These are phyloP conservation scores for Hyla sarda DNA, from an alignment of 2,113 vertebrate genomes.

Conservation along the genomic window DNA sequence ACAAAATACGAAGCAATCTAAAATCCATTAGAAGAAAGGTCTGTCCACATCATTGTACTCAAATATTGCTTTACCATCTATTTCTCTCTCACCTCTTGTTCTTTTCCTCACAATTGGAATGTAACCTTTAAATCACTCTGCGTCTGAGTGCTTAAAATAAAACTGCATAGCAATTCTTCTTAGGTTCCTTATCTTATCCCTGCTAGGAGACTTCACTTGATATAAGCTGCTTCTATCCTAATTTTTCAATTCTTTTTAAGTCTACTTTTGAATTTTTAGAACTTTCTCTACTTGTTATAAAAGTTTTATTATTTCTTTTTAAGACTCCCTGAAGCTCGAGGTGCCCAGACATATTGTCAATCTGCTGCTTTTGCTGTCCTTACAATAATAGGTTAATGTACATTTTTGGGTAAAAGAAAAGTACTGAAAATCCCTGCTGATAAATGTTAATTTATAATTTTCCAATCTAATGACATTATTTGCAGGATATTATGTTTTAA, in stretches of 20 bases:
- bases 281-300: conserved; percentile 23
- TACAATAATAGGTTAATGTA: not conserved
- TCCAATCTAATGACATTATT: not conserved
- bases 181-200: conserved; percentile 33
- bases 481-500: not conserved
- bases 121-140: conserved; percentile 42
- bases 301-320: conserved; percentile 24
- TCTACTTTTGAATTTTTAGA: conserved; percentile 25
- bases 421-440: not conserved
- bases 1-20: not conserved
- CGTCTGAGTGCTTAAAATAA: conserved; percentile 52
- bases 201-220: conserved; percentile 26
- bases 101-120: conserved; percentile 44
- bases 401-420: not conserved
- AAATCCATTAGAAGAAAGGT: conserved; percentile 9
- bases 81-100: conserved; percentile 30
- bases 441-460: not conserved
- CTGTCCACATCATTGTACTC: conserved; percentile 10
- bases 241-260: conserved; percentile 35
- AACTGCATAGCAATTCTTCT: conserved; percentile 30
- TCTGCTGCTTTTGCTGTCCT: not conserved
- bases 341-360: not conserved
- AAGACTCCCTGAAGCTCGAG: not conserved
- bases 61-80: conserved; percentile 3
- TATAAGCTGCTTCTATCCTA: conserved; percentile 20